Evolutionary conservation across 2,797 vertebrate species (phyloP).

Genomic region (Lagocephalus sceleratus): DNA sequence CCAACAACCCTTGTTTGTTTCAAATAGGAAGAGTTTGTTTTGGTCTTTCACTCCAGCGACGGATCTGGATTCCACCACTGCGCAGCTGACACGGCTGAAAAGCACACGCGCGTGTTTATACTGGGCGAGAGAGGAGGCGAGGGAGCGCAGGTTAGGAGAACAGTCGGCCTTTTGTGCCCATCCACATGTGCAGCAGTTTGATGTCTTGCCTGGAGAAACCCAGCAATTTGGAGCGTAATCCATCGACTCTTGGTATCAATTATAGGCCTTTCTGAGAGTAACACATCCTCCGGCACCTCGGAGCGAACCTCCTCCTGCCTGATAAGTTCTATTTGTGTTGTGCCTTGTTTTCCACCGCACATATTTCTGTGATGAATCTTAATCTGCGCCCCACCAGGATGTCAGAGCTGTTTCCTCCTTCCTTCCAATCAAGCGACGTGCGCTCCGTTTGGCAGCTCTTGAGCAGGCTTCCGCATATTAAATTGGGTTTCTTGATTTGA

Average conservation of each 20-base stretch:
- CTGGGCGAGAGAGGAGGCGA: slow-evolving; percentile 33
- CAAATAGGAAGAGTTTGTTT: too few species aligned
- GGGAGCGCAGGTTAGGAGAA: slow-evolving; percentile 32
- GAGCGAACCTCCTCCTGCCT: too few species aligned
- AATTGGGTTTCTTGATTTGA: slow-evolving; percentile 6
- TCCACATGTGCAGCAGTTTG: slow-evolving; percentile 49
- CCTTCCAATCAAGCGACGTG: neutral
- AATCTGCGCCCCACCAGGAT: neutral
- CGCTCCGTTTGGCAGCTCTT: neutral
- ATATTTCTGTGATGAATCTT: slow-evolving; percentile 9
- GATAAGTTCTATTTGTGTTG: neutral
- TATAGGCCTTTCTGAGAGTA: neutral
- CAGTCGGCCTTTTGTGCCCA: slow-evolving; percentile 56
- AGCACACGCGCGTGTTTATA: slow-evolving; percentile 43
- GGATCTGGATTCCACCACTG: neutral
- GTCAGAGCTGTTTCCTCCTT: slow-evolving; percentile 3
- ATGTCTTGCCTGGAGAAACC: slow-evolving; percentile 54
- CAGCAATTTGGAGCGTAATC: slow-evolving; percentile 48
- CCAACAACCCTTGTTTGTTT: too few species aligned
- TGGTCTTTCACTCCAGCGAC: too few species aligned
- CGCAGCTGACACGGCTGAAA: slow-evolving; percentile 26
- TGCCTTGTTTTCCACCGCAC: neutral
- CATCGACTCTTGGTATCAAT: slow-evolving; percentile 10
- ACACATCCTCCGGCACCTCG: too few species aligned
- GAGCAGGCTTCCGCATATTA: slow-evolving; percentile 7